Conservation (phyloP, 2,888 invertebrate species). For the Autographa pulchrina region DNA sequence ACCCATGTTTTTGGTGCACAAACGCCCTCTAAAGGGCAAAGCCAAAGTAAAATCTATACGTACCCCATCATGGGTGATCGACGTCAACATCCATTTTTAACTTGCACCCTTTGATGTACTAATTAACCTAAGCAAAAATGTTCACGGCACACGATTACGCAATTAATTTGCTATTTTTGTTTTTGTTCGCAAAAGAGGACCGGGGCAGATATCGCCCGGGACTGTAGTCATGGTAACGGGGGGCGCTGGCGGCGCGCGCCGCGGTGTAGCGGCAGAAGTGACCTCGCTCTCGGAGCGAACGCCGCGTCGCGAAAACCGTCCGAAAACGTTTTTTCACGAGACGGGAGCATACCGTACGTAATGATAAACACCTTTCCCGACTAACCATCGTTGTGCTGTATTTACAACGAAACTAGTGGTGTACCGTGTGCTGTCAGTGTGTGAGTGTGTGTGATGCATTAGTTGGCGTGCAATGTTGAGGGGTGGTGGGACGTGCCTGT, state of each 20-base stretch:
- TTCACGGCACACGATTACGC: slow-evolving; percentile 83
- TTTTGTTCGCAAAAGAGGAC: slow-evolving; percentile 81
- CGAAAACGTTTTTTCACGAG: slow-evolving; percentile 74
- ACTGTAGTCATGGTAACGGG: slow-evolving; percentile 82
- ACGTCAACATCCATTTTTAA: slow-evolving; percentile 60
- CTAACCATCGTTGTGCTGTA: slow-evolving; percentile 64
- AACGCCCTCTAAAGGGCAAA: slow-evolving; percentile 46
- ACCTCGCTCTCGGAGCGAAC: slow-evolving; percentile 79
- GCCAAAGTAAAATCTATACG: slow-evolving; percentile 51
- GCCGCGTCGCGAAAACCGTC: slow-evolving; percentile 77
- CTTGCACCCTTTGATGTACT: slow-evolving; percentile 74
- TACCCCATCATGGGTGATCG: slow-evolving; percentile 66
- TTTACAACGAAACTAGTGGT: slow-evolving; percentile 68
- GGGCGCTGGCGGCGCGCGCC: slow-evolving; percentile 87
- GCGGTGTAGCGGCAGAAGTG: slow-evolving; percentile 82
- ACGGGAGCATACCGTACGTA: slow-evolving; percentile 73
- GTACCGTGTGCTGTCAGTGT: slow-evolving; percentile 62
- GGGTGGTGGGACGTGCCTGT: slow-evolving; percentile 76
- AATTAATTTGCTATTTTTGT: slow-evolving; percentile 89
- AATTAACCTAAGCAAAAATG: slow-evolving; percentile 75
- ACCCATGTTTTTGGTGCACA: slow-evolving; percentile 25
- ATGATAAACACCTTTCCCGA: slow-evolving; percentile 68
- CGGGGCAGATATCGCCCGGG: slow-evolving; percentile 84
- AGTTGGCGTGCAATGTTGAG: slow-evolving; percentile 77
- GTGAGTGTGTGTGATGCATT: slow-evolving; percentile 78